Percentiles rank a stretch among this genome's conserved stretches.
phyloP scores from a whole-genome alignment of 2,888 invertebrate species.

The Limenitis camilla region DNA sequence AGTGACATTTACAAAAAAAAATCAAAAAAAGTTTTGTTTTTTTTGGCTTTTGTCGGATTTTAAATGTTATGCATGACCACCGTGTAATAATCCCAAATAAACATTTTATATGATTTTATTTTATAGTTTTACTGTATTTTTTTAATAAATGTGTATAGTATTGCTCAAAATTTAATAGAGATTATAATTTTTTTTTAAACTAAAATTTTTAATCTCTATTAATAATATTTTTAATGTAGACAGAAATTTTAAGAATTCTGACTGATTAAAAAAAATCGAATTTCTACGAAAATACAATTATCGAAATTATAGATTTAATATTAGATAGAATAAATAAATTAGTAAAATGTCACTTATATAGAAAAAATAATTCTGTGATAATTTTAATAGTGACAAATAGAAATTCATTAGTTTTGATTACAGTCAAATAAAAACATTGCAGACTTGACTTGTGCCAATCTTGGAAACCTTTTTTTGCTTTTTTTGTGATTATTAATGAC shows the following conservation, averaged over 20 bases:
- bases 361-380: conserved; percentile 27
- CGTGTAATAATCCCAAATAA: no score
- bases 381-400: conserved; percentile 24
- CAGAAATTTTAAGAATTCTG: neutral
- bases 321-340: conserved; percentile 11
- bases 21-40: conserved; percentile 1
- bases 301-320: conserved; percentile 25
- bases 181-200: no score
- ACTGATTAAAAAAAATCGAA: conserved; percentile 1
- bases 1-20: neutral
- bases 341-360: conserved; percentile 17
- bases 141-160: conserved; percentile 7
- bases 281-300: conserved; percentile 17
- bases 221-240: neutral
- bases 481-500: no score
- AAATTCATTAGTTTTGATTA: conserved; percentile 9
- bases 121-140: neutral
- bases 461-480: no score
- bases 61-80: conserved; percentile 14
- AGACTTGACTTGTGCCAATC: no score
- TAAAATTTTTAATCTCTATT: no score
- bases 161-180: conserved; percentile 4
- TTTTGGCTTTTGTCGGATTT: conserved; percentile 7
- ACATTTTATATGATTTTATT: neutral
- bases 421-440: no score